Base-by-base conservation (phyloP, 2,113 vertebrate genomes). In the Coptodon rendalli region DNA sequence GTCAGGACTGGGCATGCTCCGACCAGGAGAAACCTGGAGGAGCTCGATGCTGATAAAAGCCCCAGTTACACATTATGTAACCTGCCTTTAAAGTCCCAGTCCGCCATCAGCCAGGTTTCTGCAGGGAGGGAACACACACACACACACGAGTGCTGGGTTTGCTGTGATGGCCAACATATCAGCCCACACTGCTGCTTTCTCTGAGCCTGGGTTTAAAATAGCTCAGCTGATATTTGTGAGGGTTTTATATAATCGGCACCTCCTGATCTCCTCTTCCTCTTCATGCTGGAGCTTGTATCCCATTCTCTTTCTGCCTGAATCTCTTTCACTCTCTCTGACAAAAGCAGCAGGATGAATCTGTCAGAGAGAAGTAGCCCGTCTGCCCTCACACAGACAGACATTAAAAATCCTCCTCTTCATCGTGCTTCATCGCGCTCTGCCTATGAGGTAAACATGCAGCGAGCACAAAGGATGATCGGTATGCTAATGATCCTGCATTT, bases 161-260 rank as follows among this genome's bases (percentile, higher is more conserved):
- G 78, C 85, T 88, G 86, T 45, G 80, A 91, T 89, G 92, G 90
- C 93, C 93, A 94, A 88, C 87, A 83, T 92, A 78, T 61, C 94
- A 93, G 89, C 94, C 94, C 91, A 93, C 95, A 94, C 87, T 84
- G 81, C 84, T 89, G 88, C 90, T 89, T 84, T 91, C 86, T 91
- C 84, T 90, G 92, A 94, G 90, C 86, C 89, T 34, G n/a, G 89
- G 91, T 92, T 93, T 93, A 93, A 94, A 95, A 95, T 95, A 94
- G 92, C 86, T 91, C 50, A 2, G 24, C 87, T 92, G 57, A 94
- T 93, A 86, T 92, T 84, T 92, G 94, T 90, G 86, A 88, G 79
- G 86, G 87, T 90, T 84, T 96, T 96, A 95, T 88, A 79, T 96
- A 96, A 96, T 89, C 68, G 6, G n/a, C 87, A 89, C 87, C 90